These are phyloP conservation scores for Morpho helenor DNA, from an alignment of 2,888 invertebrate genomes.

Conservation along the genomic window DNA sequence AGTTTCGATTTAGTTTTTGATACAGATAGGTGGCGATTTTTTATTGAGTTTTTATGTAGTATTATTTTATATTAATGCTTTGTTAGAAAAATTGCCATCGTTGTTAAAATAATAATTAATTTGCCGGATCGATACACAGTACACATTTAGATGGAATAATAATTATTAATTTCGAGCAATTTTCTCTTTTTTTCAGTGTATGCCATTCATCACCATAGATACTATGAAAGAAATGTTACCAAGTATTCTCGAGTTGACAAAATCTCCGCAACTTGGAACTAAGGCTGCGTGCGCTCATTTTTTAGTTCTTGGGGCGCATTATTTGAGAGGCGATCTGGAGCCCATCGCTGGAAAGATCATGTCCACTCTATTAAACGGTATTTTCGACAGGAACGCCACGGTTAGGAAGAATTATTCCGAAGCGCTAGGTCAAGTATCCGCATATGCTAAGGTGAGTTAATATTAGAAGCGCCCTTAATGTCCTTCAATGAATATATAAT, in stretches of 20 bases:
- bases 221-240: conserved; percentile 90
- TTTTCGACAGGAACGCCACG: conserved; percentile 90
- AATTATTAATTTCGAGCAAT: too few species aligned
- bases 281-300: conserved; percentile 91
- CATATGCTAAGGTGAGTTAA: conserved; percentile 84
- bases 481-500: too few species aligned
- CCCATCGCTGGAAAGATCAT: conserved; percentile 80
- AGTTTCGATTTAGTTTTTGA: too few species aligned
- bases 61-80: too few species aligned
- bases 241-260: conserved; percentile 89
- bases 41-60: too few species aligned
- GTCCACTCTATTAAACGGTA: conserved; percentile 82
- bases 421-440: conserved; percentile 91
- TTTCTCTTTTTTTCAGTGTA: conserved; percentile 58
- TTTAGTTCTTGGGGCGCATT: conserved; percentile 82
- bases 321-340: conserved; percentile 74
- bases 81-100: too few species aligned
- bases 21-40: too few species aligned
- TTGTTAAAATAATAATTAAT: too few species aligned
- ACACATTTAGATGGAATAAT: too few species aligned
- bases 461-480: background rate
- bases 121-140: too few species aligned
- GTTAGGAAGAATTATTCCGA: conserved; percentile 91
- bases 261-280: conserved; percentile 90
- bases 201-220: conserved; percentile 86